phyloP scores from a whole-genome alignment of 2,113 vertebrate genomes.

The Regulus satrapa region DNA sequence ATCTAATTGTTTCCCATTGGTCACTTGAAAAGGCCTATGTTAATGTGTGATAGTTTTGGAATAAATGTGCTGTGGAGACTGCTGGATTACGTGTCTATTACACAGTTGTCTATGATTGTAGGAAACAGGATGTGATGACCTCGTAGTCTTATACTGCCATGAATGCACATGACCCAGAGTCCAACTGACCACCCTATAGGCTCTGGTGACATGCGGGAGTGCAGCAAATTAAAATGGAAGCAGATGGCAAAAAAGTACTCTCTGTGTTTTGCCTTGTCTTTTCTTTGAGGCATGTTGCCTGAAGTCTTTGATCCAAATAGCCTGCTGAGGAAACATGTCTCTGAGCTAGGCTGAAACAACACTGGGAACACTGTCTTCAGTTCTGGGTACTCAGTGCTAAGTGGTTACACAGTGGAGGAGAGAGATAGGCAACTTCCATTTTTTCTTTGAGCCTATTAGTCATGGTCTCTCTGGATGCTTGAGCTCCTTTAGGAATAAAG shows the following conservation, averaged over 20 bases:
- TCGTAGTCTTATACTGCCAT: neutral
- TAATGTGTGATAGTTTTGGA: neutral
- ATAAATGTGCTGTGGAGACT: neutral
- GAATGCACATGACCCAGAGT: neutral
- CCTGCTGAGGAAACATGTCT: conserved; percentile 13
- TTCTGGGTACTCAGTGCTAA: neutral
- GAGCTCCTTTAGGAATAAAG: neutral
- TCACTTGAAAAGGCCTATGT: neutral
- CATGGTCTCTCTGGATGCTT: neutral
- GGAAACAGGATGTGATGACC: neutral
- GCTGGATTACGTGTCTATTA: neutral
- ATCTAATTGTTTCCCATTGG: neutral
- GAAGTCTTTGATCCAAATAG: conserved; percentile 32
- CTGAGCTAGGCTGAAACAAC: conserved; percentile 9
- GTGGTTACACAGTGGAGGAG: neutral
- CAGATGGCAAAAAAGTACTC: neutral
- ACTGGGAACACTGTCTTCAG: neutral
- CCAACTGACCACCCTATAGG: neutral
- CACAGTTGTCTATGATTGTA: neutral
- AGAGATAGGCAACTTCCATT: neutral
- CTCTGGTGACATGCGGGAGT: neutral
- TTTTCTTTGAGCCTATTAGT: neutral
- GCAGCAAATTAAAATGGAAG: conserved; percentile 28
- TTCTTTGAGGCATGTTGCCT: conserved; percentile 26
- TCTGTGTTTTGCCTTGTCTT: conserved; percentile 14